Evolutionary conservation across 2,888 invertebrate genomes (phyloP).

Genomic region (Ametastegia equiseti): DNA sequence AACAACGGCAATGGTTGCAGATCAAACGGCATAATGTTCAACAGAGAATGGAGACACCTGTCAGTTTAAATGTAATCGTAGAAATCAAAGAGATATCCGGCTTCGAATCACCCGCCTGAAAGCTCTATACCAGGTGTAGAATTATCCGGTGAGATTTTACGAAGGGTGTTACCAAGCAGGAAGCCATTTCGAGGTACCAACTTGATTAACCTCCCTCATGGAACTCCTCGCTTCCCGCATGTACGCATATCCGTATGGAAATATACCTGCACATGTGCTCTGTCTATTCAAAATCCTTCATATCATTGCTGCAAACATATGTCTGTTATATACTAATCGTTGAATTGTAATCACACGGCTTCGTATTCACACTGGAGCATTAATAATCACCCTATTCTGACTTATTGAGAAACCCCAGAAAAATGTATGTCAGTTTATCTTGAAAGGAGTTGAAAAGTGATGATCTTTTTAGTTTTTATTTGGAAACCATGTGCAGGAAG

Average conservation of each 20-base stretch:
- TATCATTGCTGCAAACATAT: neutral
- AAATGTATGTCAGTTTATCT: too few species aligned
- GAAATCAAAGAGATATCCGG: conserved; percentile 68
- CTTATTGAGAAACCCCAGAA: too few species aligned
- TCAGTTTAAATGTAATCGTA: conserved; percentile 72
- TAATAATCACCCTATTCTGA: too few species aligned
- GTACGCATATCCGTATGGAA: neutral
- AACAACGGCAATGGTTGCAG: conserved; percentile 26
- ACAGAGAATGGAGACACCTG: conserved; percentile 63
- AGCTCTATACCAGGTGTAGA: conserved; percentile 41
- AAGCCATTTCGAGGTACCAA: conserved; percentile 70
- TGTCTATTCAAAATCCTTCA: neutral
- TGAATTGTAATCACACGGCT: neutral
- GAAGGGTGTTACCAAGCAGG: conserved; percentile 74
- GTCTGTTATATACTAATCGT: neutral
- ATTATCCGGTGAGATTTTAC: conserved; percentile 54
- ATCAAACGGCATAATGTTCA: conserved; percentile 40
- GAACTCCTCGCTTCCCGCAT: neutral
- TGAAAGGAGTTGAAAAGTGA: too few species aligned
- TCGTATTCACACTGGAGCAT: neutral
- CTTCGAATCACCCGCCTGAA: conserved; percentile 31
- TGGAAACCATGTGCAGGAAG: too few species aligned
- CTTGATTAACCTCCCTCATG: conserved; percentile 65
- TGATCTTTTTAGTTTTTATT: too few species aligned
- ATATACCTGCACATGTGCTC: neutral